Evolutionary conservation across 1,140 invertebrate genomes (phyloP).

Genomic region (Ganaspis sp.): DNA sequence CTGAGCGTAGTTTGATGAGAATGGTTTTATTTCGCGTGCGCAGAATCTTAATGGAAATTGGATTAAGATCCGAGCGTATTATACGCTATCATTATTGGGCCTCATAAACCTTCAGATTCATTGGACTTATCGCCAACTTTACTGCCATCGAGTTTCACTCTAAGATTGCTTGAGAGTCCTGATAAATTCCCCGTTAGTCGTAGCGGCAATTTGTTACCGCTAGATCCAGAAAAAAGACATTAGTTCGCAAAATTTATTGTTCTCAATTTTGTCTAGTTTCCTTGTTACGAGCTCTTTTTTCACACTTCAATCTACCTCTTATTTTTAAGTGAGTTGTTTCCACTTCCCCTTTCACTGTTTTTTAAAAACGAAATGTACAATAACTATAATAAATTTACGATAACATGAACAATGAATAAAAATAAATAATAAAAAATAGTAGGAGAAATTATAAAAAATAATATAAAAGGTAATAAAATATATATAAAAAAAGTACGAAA

Average conservation of each 20-base stretch:
- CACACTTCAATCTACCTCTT: too few relatives aligned
- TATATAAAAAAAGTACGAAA: too few relatives aligned
- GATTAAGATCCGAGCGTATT: conserved; percentile 50
- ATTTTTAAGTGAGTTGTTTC: not conserved
- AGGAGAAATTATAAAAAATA: too few relatives aligned
- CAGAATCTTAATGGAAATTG: conserved; percentile 42
- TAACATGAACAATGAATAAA: too few relatives aligned
- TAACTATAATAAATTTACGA: too few relatives aligned
- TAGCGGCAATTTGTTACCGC: conserved; percentile 20
- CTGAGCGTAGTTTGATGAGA: too few relatives aligned
- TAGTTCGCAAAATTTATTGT: conserved; percentile 11
- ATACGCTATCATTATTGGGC: conserved; percentile 59
- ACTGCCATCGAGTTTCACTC: not conserved
- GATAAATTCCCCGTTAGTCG: conserved; percentile 12
- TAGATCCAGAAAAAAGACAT: not conserved
- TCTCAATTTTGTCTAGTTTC: not conserved
- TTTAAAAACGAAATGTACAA: too few relatives aligned
- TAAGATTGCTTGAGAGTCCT: not conserved
- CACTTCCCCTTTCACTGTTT: too few relatives aligned
- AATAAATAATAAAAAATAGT: too few relatives aligned
- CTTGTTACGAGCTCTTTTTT: too few relatives aligned
- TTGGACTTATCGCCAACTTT: conserved; percentile 57
- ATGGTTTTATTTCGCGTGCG: too few relatives aligned
- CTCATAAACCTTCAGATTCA: conserved; percentile 53
- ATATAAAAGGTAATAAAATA: too few relatives aligned